These are phyloP conservation scores for Cydia pomonella DNA, from an alignment of 1,140 invertebrate species.

Conservation along the genomic window DNA sequence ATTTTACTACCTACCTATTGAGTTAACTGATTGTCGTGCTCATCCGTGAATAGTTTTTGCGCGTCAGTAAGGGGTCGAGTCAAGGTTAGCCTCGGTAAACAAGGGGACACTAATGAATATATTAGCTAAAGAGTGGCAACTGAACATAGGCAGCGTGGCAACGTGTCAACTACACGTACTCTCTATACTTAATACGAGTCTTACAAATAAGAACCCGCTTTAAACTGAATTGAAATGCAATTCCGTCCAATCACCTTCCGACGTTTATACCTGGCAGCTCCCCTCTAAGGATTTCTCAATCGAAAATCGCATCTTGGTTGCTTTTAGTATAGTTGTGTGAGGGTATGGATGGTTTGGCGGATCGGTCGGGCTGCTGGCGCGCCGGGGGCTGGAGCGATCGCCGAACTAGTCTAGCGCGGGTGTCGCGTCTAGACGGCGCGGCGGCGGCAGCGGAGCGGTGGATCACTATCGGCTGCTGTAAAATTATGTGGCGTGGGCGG, in stretches of 20 bases:
- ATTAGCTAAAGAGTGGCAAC: slow-evolving; percentile 37
- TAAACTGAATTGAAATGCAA: slow-evolving; percentile 15
- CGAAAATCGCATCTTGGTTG: slow-evolving; percentile 58
- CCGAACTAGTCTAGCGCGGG: slow-evolving; percentile 61
- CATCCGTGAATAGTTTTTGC: slow-evolving; percentile 21
- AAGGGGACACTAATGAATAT: slow-evolving; percentile 43
- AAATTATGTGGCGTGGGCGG: slow-evolving; percentile 70
- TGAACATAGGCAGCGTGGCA: background rate
- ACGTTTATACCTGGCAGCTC: slow-evolving; percentile 17
- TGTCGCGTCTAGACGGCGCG: slow-evolving; percentile 73
- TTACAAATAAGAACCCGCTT: background rate
- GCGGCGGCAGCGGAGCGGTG: slow-evolving; percentile 41
- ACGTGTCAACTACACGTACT: background rate
- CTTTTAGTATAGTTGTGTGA: slow-evolving; percentile 51
- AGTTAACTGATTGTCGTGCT: slow-evolving; percentile 12
- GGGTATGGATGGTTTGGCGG: slow-evolving; percentile 54
- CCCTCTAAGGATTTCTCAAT: slow-evolving; percentile 43
- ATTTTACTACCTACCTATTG: background rate
- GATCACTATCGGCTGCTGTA: slow-evolving; percentile 64
- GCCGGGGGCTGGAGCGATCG: slow-evolving; percentile 48
- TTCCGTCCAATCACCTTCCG: slow-evolving; percentile 27
- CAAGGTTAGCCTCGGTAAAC: slow-evolving; percentile 37
- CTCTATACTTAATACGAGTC: background rate
- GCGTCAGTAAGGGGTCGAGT: slow-evolving; percentile 20
- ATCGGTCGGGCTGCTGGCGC: slow-evolving; percentile 49